Conservation (phyloP, 2,797 vertebrate species). For the Allobates femoralis region DNA sequence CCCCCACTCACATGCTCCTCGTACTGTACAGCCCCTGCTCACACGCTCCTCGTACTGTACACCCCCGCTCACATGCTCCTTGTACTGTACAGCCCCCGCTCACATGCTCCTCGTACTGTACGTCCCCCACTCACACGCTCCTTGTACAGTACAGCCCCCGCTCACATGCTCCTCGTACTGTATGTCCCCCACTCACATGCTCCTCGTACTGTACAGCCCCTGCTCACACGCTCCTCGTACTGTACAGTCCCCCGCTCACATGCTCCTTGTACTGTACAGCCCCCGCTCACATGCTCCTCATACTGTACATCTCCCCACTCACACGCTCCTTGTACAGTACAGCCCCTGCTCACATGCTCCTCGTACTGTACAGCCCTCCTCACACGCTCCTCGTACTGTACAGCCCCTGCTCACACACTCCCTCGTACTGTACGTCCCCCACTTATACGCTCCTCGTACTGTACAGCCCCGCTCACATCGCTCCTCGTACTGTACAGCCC, state of each 20-base stretch:
- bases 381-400: constrained; percentile 5
- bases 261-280: not conserved
- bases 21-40: not conserved
- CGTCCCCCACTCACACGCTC: not conserved
- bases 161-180: not conserved
- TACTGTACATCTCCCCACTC: not conserved
- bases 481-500: not conserved
- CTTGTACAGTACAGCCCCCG: not conserved
- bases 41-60: not conserved
- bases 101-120: not conserved
- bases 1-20: too few relatives aligned
- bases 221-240: not conserved
- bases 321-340: not conserved
- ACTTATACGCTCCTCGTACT: too few relatives aligned
- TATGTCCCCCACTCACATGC: not conserved
- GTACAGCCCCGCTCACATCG: not conserved
- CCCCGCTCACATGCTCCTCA: too few relatives aligned
- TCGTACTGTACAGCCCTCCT: not conserved
- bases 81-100: not conserved
- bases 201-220: not conserved
- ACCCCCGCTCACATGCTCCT: not conserved
- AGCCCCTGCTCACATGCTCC: not conserved
- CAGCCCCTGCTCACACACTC: too few relatives aligned
- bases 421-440: too few relatives aligned
- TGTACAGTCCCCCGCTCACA: not conserved